These are phyloP conservation scores for Synanthedon vespiformis DNA, from an alignment of 2,888 invertebrate genomes.

Conservation along the genomic window DNA sequence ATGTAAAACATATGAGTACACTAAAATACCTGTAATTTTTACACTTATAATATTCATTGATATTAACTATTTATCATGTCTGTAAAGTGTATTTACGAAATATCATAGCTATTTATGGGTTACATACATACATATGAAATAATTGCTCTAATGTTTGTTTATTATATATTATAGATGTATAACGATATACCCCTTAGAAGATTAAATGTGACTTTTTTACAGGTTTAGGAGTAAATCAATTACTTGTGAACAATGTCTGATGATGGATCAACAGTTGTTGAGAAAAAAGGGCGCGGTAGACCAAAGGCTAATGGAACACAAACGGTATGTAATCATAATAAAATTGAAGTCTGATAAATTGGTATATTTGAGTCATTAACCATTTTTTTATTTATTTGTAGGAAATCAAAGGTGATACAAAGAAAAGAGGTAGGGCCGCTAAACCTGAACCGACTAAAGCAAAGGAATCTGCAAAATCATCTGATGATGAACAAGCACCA, in stretches of 20 bases:
- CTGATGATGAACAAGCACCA: conserved; percentile 66
- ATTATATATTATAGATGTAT: neutral
- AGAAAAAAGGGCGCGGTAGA: conserved; percentile 67
- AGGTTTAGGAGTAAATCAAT: neutral
- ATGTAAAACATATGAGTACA: too few relatives aligned
- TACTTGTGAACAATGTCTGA: conserved; percentile 52
- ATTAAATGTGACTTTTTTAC: neutral
- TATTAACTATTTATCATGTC: too few relatives aligned
- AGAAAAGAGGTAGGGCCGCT: conserved; percentile 58
- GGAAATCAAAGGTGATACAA: conserved; percentile 62
- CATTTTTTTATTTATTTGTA: conserved; percentile 12
- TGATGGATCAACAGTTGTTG: conserved; percentile 63
- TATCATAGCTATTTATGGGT: too few relatives aligned
- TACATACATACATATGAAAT: neutral
- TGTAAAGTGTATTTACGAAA: too few relatives aligned
- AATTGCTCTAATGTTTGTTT: neutral
- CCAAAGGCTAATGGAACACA: conserved; percentile 66
- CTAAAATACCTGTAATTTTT: too few relatives aligned
- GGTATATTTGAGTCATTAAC: neutral
- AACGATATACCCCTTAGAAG: neutral
- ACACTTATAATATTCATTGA: too few relatives aligned
- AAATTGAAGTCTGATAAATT: neutral
- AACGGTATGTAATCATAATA: conserved; percentile 30
- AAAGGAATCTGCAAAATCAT: conserved; percentile 67
- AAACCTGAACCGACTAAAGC: conserved; percentile 29